phyloP scores from a whole-genome alignment of 37 sponge, comb jelly and placozoan genomes.

The Spongia lamella region DNA sequence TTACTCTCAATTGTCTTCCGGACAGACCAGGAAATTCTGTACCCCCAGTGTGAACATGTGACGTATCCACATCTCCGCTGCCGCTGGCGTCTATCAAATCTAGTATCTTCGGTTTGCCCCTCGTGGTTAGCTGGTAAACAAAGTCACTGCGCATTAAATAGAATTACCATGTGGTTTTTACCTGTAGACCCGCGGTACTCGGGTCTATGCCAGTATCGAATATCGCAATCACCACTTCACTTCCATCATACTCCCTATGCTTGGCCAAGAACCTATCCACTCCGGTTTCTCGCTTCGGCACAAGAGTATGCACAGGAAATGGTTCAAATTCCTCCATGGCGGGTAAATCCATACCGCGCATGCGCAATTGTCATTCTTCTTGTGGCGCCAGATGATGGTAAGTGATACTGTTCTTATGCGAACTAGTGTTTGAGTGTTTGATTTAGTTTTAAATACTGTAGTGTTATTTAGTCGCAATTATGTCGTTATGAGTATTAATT shows the following conservation, averaged over 20 bases:
- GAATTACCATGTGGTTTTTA: slow-evolving; percentile 15
- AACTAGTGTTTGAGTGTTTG: neutral
- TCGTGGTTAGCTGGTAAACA: slow-evolving; percentile 56
- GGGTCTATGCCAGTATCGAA: slow-evolving; percentile 97
- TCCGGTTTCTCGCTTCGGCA: slow-evolving; percentile 89
- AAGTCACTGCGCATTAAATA: neutral
- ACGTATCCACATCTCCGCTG: slow-evolving; percentile 95
- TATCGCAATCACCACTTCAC: slow-evolving; percentile 78
- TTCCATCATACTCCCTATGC: slow-evolving; percentile 71
- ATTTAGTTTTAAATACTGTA: too few relatives aligned
- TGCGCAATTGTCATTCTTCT: neutral
- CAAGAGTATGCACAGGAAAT: slow-evolving; percentile 61
- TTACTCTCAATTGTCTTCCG: neutral
- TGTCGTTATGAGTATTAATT: too few relatives aligned
- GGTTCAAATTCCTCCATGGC: slow-evolving; percentile 41
- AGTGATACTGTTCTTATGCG: neutral
- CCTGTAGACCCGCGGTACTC: slow-evolving; percentile 81
- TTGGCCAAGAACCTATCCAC: slow-evolving; percentile 74
- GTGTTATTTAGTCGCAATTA: too few relatives aligned
- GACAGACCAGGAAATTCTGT: neutral
- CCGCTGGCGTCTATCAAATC: slow-evolving; percentile 86
- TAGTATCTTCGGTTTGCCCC: slow-evolving; percentile 81
- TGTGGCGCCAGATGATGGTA: neutral
- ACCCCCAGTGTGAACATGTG: slow-evolving; percentile 14
- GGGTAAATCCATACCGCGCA: slow-evolving; percentile 2